Evolutionary conservation across 1,140 invertebrate species (phyloP), one percentile per base, ranked within the genome.

Genomic region (Heterodera schachtii): DNA sequence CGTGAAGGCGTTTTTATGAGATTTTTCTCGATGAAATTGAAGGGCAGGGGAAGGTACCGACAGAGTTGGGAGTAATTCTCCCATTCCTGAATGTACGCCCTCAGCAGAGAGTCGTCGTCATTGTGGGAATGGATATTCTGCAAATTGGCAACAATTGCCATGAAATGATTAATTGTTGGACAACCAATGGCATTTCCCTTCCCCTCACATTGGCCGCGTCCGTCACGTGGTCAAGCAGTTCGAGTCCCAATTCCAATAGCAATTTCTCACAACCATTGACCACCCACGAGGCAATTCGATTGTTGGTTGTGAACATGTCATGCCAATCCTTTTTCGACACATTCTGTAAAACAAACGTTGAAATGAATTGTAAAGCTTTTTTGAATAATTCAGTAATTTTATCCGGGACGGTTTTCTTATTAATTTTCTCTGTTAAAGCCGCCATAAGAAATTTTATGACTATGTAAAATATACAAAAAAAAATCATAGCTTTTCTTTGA

Each of bases 291-390:
- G 80, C 76, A 19, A 86, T 83, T n/a, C 80, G 64, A 70, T 87
- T 86, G 52, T 88, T 87, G 19, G 78, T 86, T 9, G 76, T 79
- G 70, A 86, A 86, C 11, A 86, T 70, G 52, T 87, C 85, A 19
- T 86, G 85, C 85, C 85, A 86, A 77, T 87, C 86, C 31, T 41
- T 44, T 80, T 86, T 88, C 1, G 79, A 73, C 41, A 86, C 86
- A 83, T 86, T 87, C 85, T 86, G 75, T 75, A 64, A 21, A 21
- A 82, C 66, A 31, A 31, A 31, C 31, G 31, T 31, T 31, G 31
- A 31, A 31, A 31, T 31, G 31, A 31, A 31, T 31, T 31, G 31
- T 31, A 31, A 31, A 31, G 31, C 31, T 31, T 31, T 31, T 31
- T 31, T 31, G 31, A 31, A 31, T 31, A 31, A 31, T 31, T 31